Conservation (phyloP, 2,888 invertebrate genomes). For the Pyrocoelia pectoralis region DNA sequence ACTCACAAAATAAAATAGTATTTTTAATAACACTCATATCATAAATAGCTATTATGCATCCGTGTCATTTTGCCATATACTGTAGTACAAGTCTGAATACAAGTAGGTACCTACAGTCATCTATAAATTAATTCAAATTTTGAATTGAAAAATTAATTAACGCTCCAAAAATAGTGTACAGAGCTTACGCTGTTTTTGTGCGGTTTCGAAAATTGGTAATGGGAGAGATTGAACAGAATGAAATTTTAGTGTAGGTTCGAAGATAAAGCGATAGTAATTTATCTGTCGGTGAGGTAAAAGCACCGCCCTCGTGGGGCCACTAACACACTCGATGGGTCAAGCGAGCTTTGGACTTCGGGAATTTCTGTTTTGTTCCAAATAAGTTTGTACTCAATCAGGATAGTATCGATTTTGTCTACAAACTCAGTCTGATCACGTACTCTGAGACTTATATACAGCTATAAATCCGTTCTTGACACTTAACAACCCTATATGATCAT, state of each 20-base stretch:
- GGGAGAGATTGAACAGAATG: slow-evolving; percentile 29
- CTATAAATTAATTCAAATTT: too few relatives aligned
- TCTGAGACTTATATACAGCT: slow-evolving; percentile 22
- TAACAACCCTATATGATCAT: slow-evolving; percentile 22
- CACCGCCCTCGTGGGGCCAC: slow-evolving; percentile 33
- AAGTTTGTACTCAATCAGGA: slow-evolving; percentile 33
- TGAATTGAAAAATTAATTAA: too few relatives aligned
- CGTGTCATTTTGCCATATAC: too few relatives aligned
- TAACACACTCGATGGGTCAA: slow-evolving; percentile 35
- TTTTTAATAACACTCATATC: too few relatives aligned
- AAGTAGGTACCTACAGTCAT: too few relatives aligned
- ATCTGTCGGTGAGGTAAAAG: slow-evolving; percentile 34
- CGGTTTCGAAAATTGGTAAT: too few relatives aligned
- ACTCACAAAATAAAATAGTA: too few relatives aligned
- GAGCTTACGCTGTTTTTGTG: too few relatives aligned
- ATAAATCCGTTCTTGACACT: slow-evolving; percentile 28
- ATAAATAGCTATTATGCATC: too few relatives aligned
- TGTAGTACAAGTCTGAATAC: too few relatives aligned
- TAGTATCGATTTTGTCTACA: slow-evolving; percentile 28
- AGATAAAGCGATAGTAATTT: slow-evolving; percentile 34
- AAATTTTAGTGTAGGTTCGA: slow-evolving; percentile 25
- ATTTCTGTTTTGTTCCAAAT: slow-evolving; percentile 36
- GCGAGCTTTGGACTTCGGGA: slow-evolving; percentile 36
- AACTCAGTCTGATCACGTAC: slow-evolving; percentile 30
- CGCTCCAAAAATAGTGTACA: too few relatives aligned